Conservation (phyloP, 1,140 invertebrate species). For the Drosophila quadrilineata region DNA sequence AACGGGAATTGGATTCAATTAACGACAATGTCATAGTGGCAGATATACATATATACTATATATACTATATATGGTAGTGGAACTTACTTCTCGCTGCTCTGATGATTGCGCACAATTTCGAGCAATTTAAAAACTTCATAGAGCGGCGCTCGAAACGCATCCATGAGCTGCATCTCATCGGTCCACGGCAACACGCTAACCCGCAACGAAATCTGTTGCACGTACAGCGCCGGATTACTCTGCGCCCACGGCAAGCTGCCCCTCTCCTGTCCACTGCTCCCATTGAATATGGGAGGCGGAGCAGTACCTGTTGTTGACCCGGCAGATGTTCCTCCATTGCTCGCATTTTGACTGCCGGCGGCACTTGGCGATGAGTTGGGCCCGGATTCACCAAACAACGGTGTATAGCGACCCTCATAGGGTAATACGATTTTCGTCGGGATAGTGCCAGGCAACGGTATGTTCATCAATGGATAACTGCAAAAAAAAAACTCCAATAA, state of each 20-base stretch:
- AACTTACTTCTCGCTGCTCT: conserved; percentile 87
- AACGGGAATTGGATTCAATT: conserved; percentile 60
- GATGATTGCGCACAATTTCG: conserved; percentile 92
- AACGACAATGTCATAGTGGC: conserved; percentile 32
- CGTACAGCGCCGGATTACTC: conserved; percentile 85
- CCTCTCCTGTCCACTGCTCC: conserved; percentile 51
- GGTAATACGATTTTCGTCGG: conserved; percentile 80
- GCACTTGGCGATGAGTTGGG: background rate
- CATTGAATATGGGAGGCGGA: conserved; percentile 31
- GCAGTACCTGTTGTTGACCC: background rate
- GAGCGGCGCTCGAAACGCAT: conserved; percentile 94
- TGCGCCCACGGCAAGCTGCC: conserved; percentile 83
- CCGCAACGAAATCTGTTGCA: conserved; percentile 90
- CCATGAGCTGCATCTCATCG: conserved; percentile 89
- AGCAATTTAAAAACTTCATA: conserved; percentile 93
- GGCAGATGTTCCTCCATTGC: background rate
- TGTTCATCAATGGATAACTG: conserved; percentile 80
- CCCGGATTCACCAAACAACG: conserved; percentile 37
- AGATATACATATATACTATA: conserved; percentile 11
- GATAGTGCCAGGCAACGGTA: conserved; percentile 81
- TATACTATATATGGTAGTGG: conserved; percentile 4
- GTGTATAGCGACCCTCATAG: conserved; percentile 55
- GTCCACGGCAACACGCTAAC: conserved; percentile 92
- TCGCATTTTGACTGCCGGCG: conserved; percentile 34
- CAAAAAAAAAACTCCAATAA: conserved; percentile 30